Conservation (phyloP, 1,140 invertebrate species). For the Magallana gigas region DNA sequence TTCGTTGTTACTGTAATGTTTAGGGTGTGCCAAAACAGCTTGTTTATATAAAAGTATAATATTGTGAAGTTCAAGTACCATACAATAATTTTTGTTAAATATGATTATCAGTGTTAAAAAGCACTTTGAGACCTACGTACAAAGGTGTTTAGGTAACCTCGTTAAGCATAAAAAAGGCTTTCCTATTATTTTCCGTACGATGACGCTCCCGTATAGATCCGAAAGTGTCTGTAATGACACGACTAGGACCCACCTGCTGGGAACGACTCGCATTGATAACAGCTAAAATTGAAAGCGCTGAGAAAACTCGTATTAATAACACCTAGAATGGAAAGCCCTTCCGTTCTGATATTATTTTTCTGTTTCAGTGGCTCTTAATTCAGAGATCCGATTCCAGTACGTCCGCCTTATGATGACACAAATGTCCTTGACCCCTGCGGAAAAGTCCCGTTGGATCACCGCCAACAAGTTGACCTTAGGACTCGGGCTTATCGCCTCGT, state of each 20-base stretch:
- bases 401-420: constrained; percentile 44
- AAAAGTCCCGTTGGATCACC: constrained; percentile 34
- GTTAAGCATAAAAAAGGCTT: too few relatives aligned
- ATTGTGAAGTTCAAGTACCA: too few relatives aligned
- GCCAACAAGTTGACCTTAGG: constrained; percentile 34
- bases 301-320: not conserved
- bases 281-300: not conserved
- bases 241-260: not conserved
- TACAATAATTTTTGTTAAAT: too few relatives aligned
- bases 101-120: too few relatives aligned
- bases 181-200: too few relatives aligned
- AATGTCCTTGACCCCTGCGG: constrained; percentile 44
- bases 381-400: constrained; percentile 50
- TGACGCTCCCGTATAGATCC: too few relatives aligned
- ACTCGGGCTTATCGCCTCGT: constrained; percentile 27
- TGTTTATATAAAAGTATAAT: too few relatives aligned
- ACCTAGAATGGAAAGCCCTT: not conserved
- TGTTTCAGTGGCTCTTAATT: constrained; percentile 48
- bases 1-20: too few relatives aligned
- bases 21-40: too few relatives aligned
- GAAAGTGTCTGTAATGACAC: too few relatives aligned
- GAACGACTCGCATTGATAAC: not conserved
- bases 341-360: constrained; percentile 34
- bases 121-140: too few relatives aligned
- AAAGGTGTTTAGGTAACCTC: too few relatives aligned